Percentiles rank a stretch among this genome's conserved stretches.
Conservation (phyloP, 2,113 vertebrate genomes). For the Brachyhypopomus occidentalis region DNA sequence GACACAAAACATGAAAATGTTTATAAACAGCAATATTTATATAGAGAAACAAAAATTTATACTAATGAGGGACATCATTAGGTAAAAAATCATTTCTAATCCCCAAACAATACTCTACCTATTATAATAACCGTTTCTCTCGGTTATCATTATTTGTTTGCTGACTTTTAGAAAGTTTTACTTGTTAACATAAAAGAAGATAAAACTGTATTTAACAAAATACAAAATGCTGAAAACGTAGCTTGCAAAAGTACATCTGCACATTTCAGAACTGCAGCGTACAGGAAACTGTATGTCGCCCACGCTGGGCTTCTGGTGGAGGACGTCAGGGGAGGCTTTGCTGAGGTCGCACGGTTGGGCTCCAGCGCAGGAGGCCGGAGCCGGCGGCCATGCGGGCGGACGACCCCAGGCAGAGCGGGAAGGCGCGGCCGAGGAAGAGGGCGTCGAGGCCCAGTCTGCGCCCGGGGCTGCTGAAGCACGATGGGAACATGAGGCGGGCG, state of each 20-base stretch:
- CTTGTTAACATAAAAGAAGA: background rate
- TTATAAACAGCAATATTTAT: background rate
- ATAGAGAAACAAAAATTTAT: background rate
- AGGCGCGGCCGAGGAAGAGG: background rate
- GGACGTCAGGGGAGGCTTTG: too few species aligned
- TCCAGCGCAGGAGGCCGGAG: conserved; percentile 36
- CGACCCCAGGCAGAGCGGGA: conserved; percentile 38
- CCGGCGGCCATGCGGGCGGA: conserved; percentile 52
- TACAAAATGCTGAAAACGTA: background rate
- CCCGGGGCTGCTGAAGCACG: conserved; percentile 59
- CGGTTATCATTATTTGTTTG: background rate
- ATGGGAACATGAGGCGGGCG: conserved; percentile 26
- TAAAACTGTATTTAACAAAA: conserved; percentile 20
- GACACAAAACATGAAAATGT: conserved; percentile 2
- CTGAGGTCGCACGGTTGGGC: background rate
- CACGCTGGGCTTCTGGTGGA: too few species aligned
- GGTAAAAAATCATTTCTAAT: conserved; percentile 3
- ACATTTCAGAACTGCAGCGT: background rate
- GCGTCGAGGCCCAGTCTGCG: conserved; percentile 25
- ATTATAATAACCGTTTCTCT: background rate
- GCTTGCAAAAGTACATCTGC: background rate
- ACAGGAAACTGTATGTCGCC: too few species aligned
- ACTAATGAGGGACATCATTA: background rate
- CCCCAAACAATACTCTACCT: conserved; percentile 18
- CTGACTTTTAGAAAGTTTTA: background rate